These are phyloP conservation scores for Brachionus manjavacas DNA, from an alignment of 1,140 invertebrate genomes.

Conservation along the genomic window DNA sequence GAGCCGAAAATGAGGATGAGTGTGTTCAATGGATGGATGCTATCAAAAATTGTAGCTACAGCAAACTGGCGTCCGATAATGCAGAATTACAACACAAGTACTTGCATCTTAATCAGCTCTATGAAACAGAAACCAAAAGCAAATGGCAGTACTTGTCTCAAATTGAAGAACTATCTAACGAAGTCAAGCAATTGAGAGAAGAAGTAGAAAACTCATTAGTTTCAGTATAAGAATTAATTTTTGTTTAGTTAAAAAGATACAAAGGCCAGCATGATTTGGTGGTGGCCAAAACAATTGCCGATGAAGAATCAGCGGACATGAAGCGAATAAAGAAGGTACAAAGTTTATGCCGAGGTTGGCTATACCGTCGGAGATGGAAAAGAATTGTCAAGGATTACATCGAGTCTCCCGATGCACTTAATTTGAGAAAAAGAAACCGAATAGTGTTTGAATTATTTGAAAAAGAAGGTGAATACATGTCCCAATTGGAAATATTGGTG, in stretches of 20 bases:
- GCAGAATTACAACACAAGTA: constrained; percentile 89
- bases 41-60: constrained; percentile 81
- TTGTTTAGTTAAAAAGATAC: constrained; percentile 4
- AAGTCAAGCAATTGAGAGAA: constrained; percentile 80
- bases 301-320: constrained; percentile 67
- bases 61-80: constrained; percentile 80
- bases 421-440: constrained; percentile 86
- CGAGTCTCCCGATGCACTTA: constrained; percentile 82
- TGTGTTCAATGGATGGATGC: constrained; percentile 84
- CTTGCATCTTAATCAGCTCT: constrained; percentile 80
- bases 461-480: constrained; percentile 66
- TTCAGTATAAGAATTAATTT: not conserved
- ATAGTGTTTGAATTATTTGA: constrained; percentile 87
- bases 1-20: constrained; percentile 74
- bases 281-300: constrained; percentile 46
- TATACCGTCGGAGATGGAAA: constrained; percentile 86
- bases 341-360: constrained; percentile 87
- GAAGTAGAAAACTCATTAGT: constrained; percentile 64
- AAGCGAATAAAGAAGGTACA: constrained; percentile 85
- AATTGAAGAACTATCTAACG: constrained; percentile 77
- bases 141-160: constrained; percentile 89
- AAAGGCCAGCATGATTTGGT: constrained; percentile 24
- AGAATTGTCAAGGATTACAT: constrained; percentile 92
- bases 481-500: constrained; percentile 82
- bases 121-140: constrained; percentile 83